Evolutionary conservation across 2,113 vertebrate species (phyloP).

Genomic region (Plotosus lineatus): DNA sequence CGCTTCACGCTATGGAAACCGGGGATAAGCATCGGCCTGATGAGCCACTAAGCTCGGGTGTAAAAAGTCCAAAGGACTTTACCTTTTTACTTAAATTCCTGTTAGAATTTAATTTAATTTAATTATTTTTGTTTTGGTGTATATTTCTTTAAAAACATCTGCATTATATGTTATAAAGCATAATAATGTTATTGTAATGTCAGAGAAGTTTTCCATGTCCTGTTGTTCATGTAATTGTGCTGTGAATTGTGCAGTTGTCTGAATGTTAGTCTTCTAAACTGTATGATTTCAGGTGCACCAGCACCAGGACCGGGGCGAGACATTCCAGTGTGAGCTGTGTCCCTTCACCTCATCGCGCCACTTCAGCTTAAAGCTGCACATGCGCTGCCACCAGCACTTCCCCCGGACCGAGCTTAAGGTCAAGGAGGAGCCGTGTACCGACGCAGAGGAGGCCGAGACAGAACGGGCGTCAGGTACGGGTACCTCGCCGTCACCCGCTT

Average conservation of each 20-base stretch:
- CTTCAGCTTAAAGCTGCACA: slow-evolving; percentile 99
- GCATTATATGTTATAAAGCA: neutral
- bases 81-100: too few species aligned
- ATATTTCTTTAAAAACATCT: too few species aligned
- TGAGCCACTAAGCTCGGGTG: too few species aligned
- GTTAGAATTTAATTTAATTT: too few species aligned
- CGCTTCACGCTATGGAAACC: too few species aligned
- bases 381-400: slow-evolving; percentile 99
- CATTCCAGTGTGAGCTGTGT: slow-evolving; percentile 97
- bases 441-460: slow-evolving; percentile 88
- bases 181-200: neutral
- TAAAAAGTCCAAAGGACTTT: too few species aligned
- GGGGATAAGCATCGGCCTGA: too few species aligned
- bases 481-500: slow-evolving; percentile 66
- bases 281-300: slow-evolving; percentile 86
- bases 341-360: slow-evolving; percentile 98
- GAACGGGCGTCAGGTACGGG: slow-evolving; percentile 68
- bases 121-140: too few species aligned
- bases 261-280: neutral
- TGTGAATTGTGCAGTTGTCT: neutral
- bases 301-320: slow-evolving; percentile 98
- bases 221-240: neutral
- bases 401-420: slow-evolving; percentile 93
- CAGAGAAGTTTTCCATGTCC: neutral
- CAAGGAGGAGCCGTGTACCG: slow-evolving; percentile 92